Base-by-base conservation (phyloP, 2,113 vertebrate species). In the Podarcis muralis region DNA sequence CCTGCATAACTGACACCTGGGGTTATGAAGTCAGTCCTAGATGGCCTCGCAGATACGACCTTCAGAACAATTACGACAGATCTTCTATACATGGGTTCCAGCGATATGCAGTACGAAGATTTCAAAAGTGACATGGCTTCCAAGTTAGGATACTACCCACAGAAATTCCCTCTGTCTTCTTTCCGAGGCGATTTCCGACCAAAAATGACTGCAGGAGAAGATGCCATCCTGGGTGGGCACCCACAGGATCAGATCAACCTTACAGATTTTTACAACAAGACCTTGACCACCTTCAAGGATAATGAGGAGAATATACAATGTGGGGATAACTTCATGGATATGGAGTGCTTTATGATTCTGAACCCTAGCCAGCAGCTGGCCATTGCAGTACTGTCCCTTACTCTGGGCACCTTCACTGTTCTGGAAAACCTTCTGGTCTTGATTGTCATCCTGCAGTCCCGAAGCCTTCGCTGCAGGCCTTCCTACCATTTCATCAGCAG, bases 291-390 rank as follows among this genome's bases (percentile, higher is more conserved):
- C 0, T 96, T 95, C 93, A 98, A 96, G 93, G 98, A 99, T 68
- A 98, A 98, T 81, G 97, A 98, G 2, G 97, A 97, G 65, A 98
- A 94, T 74, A 97, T 99, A 91, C 98, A 99, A 84, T 99, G 99
- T 25, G 98, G 99, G 35, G 98, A 99, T 97, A 99, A 99, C 97
- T 99, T 99, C 89, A 99, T 99, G 99, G 99, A 99, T 97, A 99
- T 99, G 99, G 99, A 99, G 93, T 99, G 99, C 91, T 99, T 99
- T 95, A 99, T 99, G 99, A 99, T 99, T 90, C 96, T 99, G 95
- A 99, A 98, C 32, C 99, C 98, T 83, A 98, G 98, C 93, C 98
- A 99, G 96, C 99, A 99, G 97, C 94, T 99, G 94, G 99, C 98
- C 32, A 98, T 99, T 0, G 98, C 99, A 0, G 98, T 99, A 81